A percentile compares a stretch with the other conserved stretches of the same genome.
phyloP scores from a whole-genome alignment of 2,797 vertebrate species.

The Lemur catta region DNA sequence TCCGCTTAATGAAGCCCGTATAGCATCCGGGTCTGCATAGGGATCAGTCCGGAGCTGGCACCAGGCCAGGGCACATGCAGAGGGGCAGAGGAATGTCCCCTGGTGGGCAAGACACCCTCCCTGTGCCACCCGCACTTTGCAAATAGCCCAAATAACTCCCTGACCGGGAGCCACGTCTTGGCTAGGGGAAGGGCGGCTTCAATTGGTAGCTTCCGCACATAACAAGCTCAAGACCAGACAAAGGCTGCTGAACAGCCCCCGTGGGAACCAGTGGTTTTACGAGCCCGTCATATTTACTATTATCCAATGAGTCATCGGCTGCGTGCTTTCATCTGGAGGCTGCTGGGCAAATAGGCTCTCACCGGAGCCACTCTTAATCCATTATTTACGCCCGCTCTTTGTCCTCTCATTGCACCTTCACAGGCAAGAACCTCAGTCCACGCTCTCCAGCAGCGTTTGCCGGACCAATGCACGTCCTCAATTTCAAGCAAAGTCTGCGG shows the following conservation, averaged over 20 bases:
- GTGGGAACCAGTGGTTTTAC: slow-evolving; percentile 48
- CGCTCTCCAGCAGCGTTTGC: background rate
- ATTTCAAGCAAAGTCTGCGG: background rate
- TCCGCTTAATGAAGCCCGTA: slow-evolving; percentile 32
- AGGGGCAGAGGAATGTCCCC: background rate
- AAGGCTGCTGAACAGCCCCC: background rate
- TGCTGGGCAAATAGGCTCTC: slow-evolving; percentile 41
- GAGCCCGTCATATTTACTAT: slow-evolving; percentile 59
- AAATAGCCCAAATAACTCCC: slow-evolving; percentile 42
- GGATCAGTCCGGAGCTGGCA: background rate
- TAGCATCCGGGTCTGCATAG: background rate
- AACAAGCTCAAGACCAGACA: slow-evolving; percentile 48
- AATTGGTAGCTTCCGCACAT: slow-evolving; percentile 41
- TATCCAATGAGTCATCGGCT: slow-evolving; percentile 58
- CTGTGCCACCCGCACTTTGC: background rate
- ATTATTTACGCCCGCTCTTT: slow-evolving; percentile 19
- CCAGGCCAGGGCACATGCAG: background rate
- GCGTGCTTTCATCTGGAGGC: slow-evolving; percentile 45
- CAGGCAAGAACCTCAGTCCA: background rate
- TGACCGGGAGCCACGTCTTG: background rate
- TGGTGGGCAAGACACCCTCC: background rate
- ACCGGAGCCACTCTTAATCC: background rate
- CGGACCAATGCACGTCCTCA: background rate
- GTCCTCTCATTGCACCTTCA: background rate
- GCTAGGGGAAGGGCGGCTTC: slow-evolving; percentile 24